Conservation (phyloP, 37 sponge, comb jelly and placozoan genomes). For the Oopsacas minuta region DNA sequence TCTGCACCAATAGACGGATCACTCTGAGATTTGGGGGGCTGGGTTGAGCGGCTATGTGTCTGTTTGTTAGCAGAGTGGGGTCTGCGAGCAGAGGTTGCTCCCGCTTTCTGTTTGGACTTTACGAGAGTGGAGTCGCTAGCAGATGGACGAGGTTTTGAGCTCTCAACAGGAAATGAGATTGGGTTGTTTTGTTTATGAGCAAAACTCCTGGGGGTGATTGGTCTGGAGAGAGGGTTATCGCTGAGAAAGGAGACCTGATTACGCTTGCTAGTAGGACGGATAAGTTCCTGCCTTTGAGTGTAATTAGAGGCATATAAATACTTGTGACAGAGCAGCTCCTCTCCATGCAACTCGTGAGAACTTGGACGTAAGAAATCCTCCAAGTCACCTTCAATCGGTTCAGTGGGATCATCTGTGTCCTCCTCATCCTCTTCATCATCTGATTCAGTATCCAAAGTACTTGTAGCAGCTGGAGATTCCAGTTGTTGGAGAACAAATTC, state of each 20-base stretch:
- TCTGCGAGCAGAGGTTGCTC: neutral
- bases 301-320: neutral
- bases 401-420: conserved; percentile 14
- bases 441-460: neutral
- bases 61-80: neutral
- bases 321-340: neutral
- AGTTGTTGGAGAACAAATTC: neutral
- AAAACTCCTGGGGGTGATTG: neutral
- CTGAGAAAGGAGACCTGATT: neutral
- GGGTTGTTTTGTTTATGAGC: neutral
- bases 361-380: neutral
- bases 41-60: neutral
- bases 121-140: neutral
- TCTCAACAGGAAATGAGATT: neutral
- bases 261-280: neutral
- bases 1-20: neutral
- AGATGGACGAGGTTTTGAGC: neutral
- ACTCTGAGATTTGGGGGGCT: neutral
- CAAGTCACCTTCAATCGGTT: neutral
- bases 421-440: conserved; percentile 7
- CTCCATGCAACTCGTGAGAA: neutral
- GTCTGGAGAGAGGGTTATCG: neutral
- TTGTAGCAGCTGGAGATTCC: neutral
- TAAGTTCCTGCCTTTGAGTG: neutral
- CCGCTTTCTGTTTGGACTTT: neutral